phyloP scores from a whole-genome alignment of 2,888 invertebrate genomes.

The Epistrophe grossulariae region DNA sequence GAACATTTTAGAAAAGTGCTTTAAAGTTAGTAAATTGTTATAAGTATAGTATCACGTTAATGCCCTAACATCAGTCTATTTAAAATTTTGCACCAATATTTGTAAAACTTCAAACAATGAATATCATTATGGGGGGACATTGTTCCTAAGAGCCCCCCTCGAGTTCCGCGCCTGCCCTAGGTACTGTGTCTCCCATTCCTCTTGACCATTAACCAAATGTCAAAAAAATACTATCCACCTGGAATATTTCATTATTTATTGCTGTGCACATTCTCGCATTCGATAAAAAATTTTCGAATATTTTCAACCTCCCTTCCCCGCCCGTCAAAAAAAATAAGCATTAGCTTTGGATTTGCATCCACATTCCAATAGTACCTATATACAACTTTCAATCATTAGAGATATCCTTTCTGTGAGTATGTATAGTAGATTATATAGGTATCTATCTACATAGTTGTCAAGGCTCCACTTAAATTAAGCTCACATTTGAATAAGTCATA shows the following conservation, averaged over 20 bases:
- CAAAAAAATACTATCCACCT: conserved; percentile 2
- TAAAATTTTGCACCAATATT: too few relatives aligned
- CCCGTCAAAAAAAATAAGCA: not conserved
- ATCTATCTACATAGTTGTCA: not conserved
- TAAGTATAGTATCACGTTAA: too few relatives aligned
- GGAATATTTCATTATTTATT: conserved; percentile 26
- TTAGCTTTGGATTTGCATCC: not conserved
- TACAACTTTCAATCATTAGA: not conserved
- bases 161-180: not conserved
- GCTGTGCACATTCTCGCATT: not conserved
- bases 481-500: conserved; percentile 58
- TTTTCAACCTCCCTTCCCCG: not conserved
- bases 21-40: too few relatives aligned
- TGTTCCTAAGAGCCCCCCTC: not conserved
- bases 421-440: not conserved
- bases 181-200: not conserved
- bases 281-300: not conserved
- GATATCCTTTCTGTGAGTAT: not conserved
- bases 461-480: conserved; percentile 32
- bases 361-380: conserved; percentile 4
- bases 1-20: too few relatives aligned
- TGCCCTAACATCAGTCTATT: too few relatives aligned
- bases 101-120: too few relatives aligned
- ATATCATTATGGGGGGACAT: too few relatives aligned
- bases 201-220: not conserved